These are phyloP conservation scores for Rhadina sibilatrix DNA, from an alignment of 2,113 vertebrate species.

Conservation along the genomic window DNA sequence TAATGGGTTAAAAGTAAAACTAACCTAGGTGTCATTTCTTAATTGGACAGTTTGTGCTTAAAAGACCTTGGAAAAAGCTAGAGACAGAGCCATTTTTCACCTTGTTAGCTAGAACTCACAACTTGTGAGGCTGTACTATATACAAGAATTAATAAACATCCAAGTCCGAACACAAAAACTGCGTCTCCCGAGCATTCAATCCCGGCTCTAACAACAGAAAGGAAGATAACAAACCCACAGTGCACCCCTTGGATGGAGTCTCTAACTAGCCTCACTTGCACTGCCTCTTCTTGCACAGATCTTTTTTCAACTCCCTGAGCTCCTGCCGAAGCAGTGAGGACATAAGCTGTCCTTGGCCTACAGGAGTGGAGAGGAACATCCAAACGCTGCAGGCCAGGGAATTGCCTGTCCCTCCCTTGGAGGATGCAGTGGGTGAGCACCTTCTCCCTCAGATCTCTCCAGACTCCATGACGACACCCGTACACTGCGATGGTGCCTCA, in stretches of 20 bases:
- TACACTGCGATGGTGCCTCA: constrained; percentile 48
- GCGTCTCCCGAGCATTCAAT: neutral
- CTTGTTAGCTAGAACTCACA: neutral
- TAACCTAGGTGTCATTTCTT: neutral
- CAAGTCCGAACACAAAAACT: neutral
- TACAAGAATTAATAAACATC: neutral
- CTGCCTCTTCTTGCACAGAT: neutral
- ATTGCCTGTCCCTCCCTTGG: neutral
- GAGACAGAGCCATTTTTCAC: neutral
- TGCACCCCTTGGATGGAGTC: neutral
- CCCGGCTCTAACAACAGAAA: neutral
- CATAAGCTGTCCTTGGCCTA: constrained; percentile 43
- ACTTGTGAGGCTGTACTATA: neutral
- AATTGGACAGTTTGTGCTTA: neutral
- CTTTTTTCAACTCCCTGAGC: neutral
- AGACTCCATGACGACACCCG: constrained; percentile 55
- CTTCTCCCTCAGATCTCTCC: constrained; percentile 49
- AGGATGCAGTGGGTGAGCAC: constrained; percentile 71
- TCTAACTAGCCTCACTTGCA: neutral
- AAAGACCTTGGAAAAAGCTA: neutral
- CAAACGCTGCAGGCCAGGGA: constrained; percentile 54
- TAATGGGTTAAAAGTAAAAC: neutral
- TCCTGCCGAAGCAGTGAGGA: neutral
- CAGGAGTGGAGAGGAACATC: constrained; percentile 52
- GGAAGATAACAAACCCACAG: neutral